Evolutionary conservation across 1,140 invertebrate genomes (phyloP), one percentile per base, ranked within the genome.

Genomic region (Pseudomyrmex gracilis): DNA sequence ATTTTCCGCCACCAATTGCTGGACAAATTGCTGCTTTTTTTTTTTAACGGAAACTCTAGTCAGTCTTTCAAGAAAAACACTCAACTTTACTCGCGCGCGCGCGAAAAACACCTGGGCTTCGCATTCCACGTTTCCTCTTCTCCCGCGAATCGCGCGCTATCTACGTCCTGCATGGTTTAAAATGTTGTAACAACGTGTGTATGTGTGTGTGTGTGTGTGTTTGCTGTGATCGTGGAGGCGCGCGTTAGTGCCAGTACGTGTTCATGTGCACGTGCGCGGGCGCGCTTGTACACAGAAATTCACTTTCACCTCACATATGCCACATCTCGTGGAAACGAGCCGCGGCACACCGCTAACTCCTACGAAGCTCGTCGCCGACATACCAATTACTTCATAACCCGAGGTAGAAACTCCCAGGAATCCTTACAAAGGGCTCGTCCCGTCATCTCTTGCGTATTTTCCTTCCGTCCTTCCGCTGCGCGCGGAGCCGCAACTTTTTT

Each of bases 241-340:
- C 58, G 43, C 45, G 82, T 73, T 34, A 76, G 57, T 47, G 10
- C 13, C 9, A 12, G 13, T 13, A 51, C 51, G 53, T 71, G 66
- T 34, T 64, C 64, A 78, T 34, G 5, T 49, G 34, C 83, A 85
- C 66, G 87, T 83, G 86, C n/a, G 71, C 76, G 61, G 60, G 78
- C 83, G 85, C 80, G 87, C 47, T 67, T 66, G 58, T 84, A 60
- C 74, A 64, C 71, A 86, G 90, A 92, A 90, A 89, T 90, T 91
- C 90, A 92, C 91, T 92, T 92, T 91, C 90, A 92, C 91, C 89
- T 89, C 82, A 60, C 77, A 68, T 82, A 84, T 57, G 80, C 82
- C 73, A 63, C 73, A 58, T 83, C 47, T 84, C 71, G 83, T 64
- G 87, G 73, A 84, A 90, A 74, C 83, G 58, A 64, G 53, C 64